Conservation (phyloP, 2,888 invertebrate genomes). For the Clitarchus hookeri region DNA sequence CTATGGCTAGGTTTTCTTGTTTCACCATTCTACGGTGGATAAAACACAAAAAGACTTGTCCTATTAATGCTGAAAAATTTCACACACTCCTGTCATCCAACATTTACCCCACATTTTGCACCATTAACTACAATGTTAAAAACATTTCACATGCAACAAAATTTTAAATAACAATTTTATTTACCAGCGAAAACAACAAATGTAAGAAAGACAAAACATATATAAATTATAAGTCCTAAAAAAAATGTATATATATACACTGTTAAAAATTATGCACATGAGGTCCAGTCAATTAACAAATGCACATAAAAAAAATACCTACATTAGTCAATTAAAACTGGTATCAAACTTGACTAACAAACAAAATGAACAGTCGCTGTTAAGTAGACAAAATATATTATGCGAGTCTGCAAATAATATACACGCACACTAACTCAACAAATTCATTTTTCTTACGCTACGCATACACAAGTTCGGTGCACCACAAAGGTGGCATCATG, state of each 20-base stretch:
- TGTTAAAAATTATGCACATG: not conserved
- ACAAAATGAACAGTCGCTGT: not conserved
- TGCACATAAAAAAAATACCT: not conserved
- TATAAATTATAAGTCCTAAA: not conserved
- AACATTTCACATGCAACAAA: not conserved
- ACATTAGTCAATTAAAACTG: not conserved
- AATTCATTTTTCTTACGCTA: not conserved
- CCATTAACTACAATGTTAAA: no score
- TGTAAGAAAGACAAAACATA: not conserved
- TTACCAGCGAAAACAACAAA: not conserved
- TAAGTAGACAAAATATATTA: not conserved
- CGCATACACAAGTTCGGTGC: not conserved
- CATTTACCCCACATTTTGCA: no score
- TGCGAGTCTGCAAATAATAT: not conserved
- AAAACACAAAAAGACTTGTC: no score
- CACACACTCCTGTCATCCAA: no score
- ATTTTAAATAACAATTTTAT: not conserved
- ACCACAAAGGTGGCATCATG: not conserved
- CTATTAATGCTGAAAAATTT: no score
- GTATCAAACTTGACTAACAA: not conserved
- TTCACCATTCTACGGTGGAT: no score
- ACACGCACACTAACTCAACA: not conserved
- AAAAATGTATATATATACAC: not conserved
- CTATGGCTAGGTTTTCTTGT: no score
- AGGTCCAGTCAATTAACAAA: not conserved